Evolutionary conservation across 2,113 vertebrate genomes (phyloP).

Genomic region (Mormoops blainvillei): DNA sequence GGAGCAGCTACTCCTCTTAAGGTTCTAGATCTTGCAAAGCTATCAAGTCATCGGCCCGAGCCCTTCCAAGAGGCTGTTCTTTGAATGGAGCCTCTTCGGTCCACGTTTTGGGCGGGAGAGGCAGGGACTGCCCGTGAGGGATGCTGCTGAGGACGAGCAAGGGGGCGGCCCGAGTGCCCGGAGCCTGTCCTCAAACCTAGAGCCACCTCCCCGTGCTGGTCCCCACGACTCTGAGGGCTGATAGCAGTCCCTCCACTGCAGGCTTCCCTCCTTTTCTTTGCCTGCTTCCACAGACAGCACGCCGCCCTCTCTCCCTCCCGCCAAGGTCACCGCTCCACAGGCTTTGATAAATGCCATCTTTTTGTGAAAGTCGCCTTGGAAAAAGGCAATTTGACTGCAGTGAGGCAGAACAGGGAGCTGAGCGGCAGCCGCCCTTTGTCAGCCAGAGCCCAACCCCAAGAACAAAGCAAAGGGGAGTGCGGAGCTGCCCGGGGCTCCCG

Average conservation of each 20-base stretch:
- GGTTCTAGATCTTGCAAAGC: background rate
- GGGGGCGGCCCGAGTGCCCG: background rate
- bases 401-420: slow-evolving; percentile 73
- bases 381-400: slow-evolving; percentile 76
- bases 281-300: slow-evolving; percentile 22
- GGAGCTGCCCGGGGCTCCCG: background rate
- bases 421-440: slow-evolving; percentile 54
- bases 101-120: background rate
- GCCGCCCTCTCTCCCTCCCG: slow-evolving; percentile 43
- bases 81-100: background rate
- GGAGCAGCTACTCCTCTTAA: background rate
- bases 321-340: slow-evolving; percentile 71
- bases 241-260: slow-evolving; percentile 26
- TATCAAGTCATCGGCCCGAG: background rate
- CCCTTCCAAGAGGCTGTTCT: background rate
- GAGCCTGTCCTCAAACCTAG: background rate
- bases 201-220: background rate
- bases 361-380: slow-evolving; percentile 67
- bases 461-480: background rate
- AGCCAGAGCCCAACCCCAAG: slow-evolving; percentile 50
- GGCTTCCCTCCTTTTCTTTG: background rate
- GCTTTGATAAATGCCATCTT: slow-evolving; percentile 73
- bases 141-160: background rate
- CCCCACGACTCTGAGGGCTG: background rate
- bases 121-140: background rate